Percentiles rank a stretch among this genome's conserved stretches.
phyloP scores from a whole-genome alignment of 2,113 vertebrate genomes.

The Baryphthengus martii region DNA sequence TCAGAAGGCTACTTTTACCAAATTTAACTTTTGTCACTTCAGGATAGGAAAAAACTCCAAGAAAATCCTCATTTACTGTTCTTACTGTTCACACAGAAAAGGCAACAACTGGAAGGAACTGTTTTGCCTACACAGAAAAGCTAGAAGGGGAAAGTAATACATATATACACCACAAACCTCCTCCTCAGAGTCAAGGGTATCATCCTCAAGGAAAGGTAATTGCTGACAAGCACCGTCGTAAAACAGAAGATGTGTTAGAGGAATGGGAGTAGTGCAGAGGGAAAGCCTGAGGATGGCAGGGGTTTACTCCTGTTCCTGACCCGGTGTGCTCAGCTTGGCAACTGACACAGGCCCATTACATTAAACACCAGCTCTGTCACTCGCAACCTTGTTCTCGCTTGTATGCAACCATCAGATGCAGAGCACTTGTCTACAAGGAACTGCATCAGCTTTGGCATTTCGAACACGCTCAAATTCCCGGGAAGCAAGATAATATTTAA shows the following conservation, averaged over 20 bases:
- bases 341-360: neutral
- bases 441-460: neutral
- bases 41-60: neutral
- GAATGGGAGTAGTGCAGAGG: neutral
- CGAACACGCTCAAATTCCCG: neutral
- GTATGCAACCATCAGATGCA: neutral
- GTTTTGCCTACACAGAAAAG: neutral
- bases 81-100: slow-evolving; percentile 62
- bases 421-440: neutral
- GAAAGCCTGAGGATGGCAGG: neutral
- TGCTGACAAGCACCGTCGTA: slow-evolving; percentile 40
- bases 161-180: slow-evolving; percentile 60
- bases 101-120: neutral
- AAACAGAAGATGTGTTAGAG: slow-evolving; percentile 59
- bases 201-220: slow-evolving; percentile 61
- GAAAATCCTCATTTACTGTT: neutral
- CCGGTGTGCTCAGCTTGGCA: neutral
- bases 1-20: neutral
- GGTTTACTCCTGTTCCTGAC: neutral
- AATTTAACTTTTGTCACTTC: neutral
- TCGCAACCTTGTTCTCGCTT: neutral
- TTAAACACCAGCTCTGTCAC: neutral
- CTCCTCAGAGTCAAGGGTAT: slow-evolving; percentile 46
- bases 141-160: neutral
- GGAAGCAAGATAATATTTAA: neutral